These are phyloP conservation scores for Camelus bactrianus DNA, from an alignment of 2,113 vertebrate species.

Conservation along the genomic window DNA sequence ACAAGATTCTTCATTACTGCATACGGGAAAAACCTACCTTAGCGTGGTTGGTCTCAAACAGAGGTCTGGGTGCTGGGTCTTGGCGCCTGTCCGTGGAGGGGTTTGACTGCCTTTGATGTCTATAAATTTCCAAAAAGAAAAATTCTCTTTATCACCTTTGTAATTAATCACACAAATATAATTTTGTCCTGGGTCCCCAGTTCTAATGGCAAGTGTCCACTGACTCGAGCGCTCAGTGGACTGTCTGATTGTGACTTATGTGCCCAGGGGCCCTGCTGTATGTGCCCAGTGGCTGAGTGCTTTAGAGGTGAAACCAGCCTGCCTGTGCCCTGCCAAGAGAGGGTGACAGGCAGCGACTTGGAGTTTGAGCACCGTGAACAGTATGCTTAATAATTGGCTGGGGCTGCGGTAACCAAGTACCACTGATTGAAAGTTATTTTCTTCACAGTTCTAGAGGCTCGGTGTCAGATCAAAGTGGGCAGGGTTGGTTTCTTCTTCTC, in stretches of 20 bases:
- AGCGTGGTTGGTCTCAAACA: not conserved
- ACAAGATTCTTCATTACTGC: not conserved
- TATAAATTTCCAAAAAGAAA: not conserved
- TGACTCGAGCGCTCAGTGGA: not conserved
- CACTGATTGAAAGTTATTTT: not conserved
- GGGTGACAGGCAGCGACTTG: not conserved
- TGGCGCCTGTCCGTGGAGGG: not conserved
- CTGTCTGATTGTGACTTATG: not conserved
- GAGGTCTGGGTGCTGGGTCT: not conserved
- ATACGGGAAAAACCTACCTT: not conserved
- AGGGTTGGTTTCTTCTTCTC: not conserved
- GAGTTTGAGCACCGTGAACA: not conserved
- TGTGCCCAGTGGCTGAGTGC: not conserved
- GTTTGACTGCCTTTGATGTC: slow-evolving; percentile 40
- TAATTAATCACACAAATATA: not conserved
- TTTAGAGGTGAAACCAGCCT: not conserved
- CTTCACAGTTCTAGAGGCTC: not conserved
- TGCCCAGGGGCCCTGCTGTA: not conserved
- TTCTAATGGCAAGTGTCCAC: not conserved
- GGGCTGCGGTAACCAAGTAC: not conserved
- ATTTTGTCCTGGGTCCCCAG: not conserved
- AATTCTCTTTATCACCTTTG: not conserved
- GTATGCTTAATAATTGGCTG: not conserved
- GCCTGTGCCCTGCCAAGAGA: not conserved
- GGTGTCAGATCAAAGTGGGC: not conserved